Evolutionary conservation across 2,888 invertebrate species (phyloP), one percentile per base, ranked within the genome.

Genomic region (Pristionchus japonicus): DNA sequence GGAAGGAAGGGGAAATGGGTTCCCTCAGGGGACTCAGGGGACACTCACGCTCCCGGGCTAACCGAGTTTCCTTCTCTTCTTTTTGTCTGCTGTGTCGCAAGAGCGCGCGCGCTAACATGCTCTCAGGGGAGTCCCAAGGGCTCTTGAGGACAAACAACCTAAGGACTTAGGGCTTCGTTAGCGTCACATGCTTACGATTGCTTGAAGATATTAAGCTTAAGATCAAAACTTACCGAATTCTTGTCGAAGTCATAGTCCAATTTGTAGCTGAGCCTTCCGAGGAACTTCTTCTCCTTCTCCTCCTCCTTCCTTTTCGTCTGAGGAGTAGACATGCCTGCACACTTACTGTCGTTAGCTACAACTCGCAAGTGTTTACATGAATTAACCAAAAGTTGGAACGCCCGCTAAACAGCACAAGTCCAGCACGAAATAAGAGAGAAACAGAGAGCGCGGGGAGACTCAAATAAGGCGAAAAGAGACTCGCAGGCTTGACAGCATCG

Each of bases 201-300:
- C 64, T 27, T 23, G 1, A n/a, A 64, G 64, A n/a, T n/a, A n/a
- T n/a, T n/a, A n/a, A n/a, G n/a, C n/a, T n/a, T n/a, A n/a, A n/a
- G n/a, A n/a, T n/a, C n/a, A 64, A 13, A 34, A 91, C 93, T 92
- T 91, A 96, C 95, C 95, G 98, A 98, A 96, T 98, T 98, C 94
- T 98, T 97, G 95, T 98, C 98, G 96, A 99, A 99, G 95, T 99
- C 99, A 95, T 98, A 99, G 95, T 99, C 99, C 95, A 99, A 96
- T 87, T 95, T 95, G 94, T 95, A 99, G 95, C 99, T 98, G 91
- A 99, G 96, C 96, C 97, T 97, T 94, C 99, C 99, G 93, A 99
- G 96, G 91, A 95, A 95, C 89, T 94, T 94, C 91, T 96, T 95
- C 91, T 93, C 94, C 89, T 94, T 94, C 70, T 94, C 94, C 20